A percentile compares a stretch with the other conserved stretches of the same genome.
Conservation (phyloP, 2,113 vertebrate genomes). For the Phocoena phocoena region DNA sequence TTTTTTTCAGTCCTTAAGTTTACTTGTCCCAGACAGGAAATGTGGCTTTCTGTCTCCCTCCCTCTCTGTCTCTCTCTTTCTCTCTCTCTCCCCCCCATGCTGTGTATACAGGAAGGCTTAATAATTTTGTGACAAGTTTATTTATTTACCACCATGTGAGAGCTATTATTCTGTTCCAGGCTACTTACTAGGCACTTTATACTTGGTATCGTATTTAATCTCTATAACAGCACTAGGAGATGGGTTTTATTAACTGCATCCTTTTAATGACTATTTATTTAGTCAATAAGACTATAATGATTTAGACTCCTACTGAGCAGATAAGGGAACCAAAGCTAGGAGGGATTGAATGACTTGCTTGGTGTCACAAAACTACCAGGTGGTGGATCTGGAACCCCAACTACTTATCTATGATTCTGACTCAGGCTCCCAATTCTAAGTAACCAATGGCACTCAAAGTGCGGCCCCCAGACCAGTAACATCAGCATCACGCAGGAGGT, state of each 20-base stretch:
- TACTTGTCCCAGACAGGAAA: neutral
- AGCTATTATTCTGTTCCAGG: slow-evolving; percentile 34
- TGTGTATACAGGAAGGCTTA: neutral
- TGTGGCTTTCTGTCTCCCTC: neutral
- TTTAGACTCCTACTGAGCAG: neutral
- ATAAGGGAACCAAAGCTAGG: neutral
- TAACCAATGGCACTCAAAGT: neutral
- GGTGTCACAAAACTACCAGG: neutral
- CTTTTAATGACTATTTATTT: slow-evolving; percentile 35
- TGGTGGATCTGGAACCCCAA: neutral
- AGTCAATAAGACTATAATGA: neutral
- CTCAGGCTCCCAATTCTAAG: neutral
- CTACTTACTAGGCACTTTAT: slow-evolving; percentile 39
- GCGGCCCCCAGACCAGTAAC: neutral
- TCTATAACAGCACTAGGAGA: slow-evolving; percentile 2
- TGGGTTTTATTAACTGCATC: slow-evolving; percentile 17
- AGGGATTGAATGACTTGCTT: neutral
- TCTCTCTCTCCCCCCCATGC: neutral
- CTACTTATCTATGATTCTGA: neutral
- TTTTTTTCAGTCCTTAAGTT: neutral
- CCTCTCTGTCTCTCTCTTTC: neutral
- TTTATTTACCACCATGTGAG: slow-evolving; percentile 46
- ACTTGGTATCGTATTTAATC: slow-evolving; percentile 52
- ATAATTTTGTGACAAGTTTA: slow-evolving; percentile 50
- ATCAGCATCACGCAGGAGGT: neutral